phyloP scores from a whole-genome alignment of 2,888 invertebrate species.

The Campoletis raptor region DNA sequence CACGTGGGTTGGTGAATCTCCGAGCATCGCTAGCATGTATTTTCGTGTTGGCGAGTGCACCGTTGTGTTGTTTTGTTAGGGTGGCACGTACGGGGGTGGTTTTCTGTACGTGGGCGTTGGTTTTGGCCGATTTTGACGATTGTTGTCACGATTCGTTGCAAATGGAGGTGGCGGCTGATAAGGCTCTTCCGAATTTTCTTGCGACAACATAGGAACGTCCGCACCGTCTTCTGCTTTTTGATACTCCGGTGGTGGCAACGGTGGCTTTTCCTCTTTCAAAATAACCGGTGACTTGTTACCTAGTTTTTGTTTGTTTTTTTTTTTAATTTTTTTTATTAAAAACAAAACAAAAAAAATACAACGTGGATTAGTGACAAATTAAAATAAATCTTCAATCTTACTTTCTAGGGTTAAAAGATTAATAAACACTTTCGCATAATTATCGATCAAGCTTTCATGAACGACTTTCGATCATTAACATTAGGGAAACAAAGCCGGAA shows the following conservation, averaged over 20 bases:
- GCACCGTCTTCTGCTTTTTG: conserved; percentile 86
- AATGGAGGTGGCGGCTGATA: conserved; percentile 97
- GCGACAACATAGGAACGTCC: conserved; percentile 84
- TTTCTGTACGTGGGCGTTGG: conserved; percentile 96
- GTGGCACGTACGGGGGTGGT: conserved; percentile 98
- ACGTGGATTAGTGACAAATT: not conserved
- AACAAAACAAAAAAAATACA: no score
- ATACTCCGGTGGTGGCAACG: conserved; percentile 94
- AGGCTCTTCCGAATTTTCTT: conserved; percentile 88
- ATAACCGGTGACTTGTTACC: conserved; percentile 96
- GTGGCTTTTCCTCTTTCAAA: conserved; percentile 97
- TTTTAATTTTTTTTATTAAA: no score
- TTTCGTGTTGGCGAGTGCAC: conserved; percentile 82
- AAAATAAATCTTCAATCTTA: not conserved
- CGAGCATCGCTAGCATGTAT: conserved; percentile 83
- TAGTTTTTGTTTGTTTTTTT: no score
- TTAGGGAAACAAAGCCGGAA: not conserved
- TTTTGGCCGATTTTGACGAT: conserved; percentile 91
- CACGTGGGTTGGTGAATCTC: conserved; percentile 81
- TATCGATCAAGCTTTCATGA: not conserved
- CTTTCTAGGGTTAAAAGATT: not conserved
- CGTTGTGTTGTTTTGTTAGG: conserved; percentile 88
- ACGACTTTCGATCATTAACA: not conserved
- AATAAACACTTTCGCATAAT: not conserved
- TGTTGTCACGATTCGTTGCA: conserved; percentile 90